Base-by-base conservation (phyloP, 64 coral and sea anemone species). In the Porites lutea region DNA sequence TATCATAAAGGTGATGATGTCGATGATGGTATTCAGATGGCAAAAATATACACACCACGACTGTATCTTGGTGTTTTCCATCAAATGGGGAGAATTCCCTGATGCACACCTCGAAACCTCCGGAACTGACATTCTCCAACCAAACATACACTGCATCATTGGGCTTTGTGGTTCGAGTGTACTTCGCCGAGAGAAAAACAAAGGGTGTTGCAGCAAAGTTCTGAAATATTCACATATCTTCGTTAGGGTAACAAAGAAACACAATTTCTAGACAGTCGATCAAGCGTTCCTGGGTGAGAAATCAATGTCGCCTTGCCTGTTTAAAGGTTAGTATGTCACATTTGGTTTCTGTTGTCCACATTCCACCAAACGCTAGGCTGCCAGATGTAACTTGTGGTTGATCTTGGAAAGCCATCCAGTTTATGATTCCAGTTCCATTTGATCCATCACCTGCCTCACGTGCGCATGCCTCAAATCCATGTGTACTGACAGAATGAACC, bases 361-460 rank as follows among this genome's bases (percentile, higher is more conserved):
- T 19, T 76, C 51, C 68, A 61, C 58, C 59, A 44, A 88, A 60
- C 1, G 49, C 52, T 12, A 88, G 53, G 19, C 43, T 55, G 16
- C 86, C 86, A 20, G 60, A 22, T 52, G 54, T 8, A 21, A 63
- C 13, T n/a, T 73, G 50, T 59, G 20, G 37, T 14, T 59, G n/a
- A 43, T 73, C 86, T 7, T 88, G 86, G 44, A 88, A 59, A 59
- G 86, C 86, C 70, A 88, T 1, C 86, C 86, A 88, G 86, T 88
- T 75, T 23, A 88, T 57, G 18, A 75, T 13, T 27, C 66, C 22
- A 46, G 86, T 75, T 59, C 54, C 86, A 61, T 76, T 88, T 53
- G 53, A 8, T 11, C 71, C 54, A 19, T 62, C 19, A 19, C 67
- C 86, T 19, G 86, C 52, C 59, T 88, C 71, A 6, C 86, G 86